Evolutionary conservation across 2,113 vertebrate genomes (phyloP).

Genomic region (Periophthalmodon schlosseri): DNA sequence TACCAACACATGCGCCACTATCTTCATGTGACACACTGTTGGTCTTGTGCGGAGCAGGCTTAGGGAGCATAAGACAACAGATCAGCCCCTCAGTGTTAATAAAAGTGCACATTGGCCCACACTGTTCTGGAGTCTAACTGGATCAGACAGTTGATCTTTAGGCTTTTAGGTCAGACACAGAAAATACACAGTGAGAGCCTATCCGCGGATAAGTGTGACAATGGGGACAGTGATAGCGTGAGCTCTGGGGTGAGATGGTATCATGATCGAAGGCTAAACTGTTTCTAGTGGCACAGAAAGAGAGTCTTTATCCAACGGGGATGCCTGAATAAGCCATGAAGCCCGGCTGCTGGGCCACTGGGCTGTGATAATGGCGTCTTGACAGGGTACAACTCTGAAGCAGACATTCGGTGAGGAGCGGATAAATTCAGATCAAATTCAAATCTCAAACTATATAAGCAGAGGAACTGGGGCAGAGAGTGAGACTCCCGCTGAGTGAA

Average conservation of each 20-base stretch:
- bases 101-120: constrained; percentile 8
- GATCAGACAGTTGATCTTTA: constrained; percentile 52
- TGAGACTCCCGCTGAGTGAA: constrained; percentile 48
- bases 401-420: constrained; percentile 33
- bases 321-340: constrained; percentile 57
- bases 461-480: constrained; percentile 64
- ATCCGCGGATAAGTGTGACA: constrained; percentile 31
- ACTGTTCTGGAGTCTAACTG: constrained; percentile 16
- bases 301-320: constrained; percentile 40
- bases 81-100: constrained; percentile 12
- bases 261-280: constrained; percentile 51
- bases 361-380: constrained; percentile 57
- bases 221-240: constrained; percentile 37
- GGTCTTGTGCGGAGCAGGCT: not conserved
- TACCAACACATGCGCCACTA: not conserved
- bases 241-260: constrained; percentile 39
- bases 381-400: constrained; percentile 42
- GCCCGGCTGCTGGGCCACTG: constrained; percentile 43
- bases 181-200: constrained; percentile 33
- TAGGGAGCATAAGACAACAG: constrained; percentile 3
- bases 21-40: not conserved
- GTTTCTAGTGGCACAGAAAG: constrained; percentile 47
- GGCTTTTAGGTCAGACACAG: constrained; percentile 42
- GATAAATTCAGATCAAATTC: constrained; percentile 63
- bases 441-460: constrained; percentile 55